These are phyloP conservation scores for Pachydiplax longipennis DNA, from an alignment of 2,888 invertebrate species.

Conservation along the genomic window DNA sequence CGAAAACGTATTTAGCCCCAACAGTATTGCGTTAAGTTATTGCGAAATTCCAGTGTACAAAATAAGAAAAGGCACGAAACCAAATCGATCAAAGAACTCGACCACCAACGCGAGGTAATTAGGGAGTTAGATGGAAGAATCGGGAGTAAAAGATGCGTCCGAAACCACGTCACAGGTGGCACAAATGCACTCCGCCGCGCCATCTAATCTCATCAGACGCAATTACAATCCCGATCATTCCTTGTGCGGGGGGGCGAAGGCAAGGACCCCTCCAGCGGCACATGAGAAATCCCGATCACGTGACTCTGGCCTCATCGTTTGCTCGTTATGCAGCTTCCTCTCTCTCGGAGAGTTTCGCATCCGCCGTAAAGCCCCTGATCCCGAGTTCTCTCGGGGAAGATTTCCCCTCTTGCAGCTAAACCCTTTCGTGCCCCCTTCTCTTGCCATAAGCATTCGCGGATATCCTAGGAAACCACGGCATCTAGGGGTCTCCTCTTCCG, in stretches of 20 bases:
- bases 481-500: neutral
- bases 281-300: slow-evolving; percentile 49
- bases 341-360: neutral
- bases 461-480: neutral
- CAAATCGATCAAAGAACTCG: too few relatives aligned
- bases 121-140: too few relatives aligned
- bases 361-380: slow-evolving; percentile 33
- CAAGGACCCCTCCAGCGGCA: neutral
- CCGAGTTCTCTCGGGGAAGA: slow-evolving; percentile 1
- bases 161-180: slow-evolving; percentile 33
- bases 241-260: neutral
- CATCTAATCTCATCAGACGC: slow-evolving; percentile 34
- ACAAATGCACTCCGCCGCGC: slow-evolving; percentile 2
- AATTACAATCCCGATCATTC: slow-evolving; percentile 29
- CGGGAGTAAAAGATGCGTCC: neutral
- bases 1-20: too few relatives aligned
- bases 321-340: slow-evolving; percentile 49
- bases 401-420: neutral
- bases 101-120: too few relatives aligned
- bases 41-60: too few relatives aligned
- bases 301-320: slow-evolving; percentile 50
- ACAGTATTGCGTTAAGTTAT: too few relatives aligned
- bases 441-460: neutral
- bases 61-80: too few relatives aligned
- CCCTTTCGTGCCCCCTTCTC: neutral